A percentile compares a stretch with the other conserved stretches of the same genome.
These are phyloP conservation scores for Spinus olivaceus DNA, from an alignment of 2,797 vertebrate species.

Conservation along the genomic window DNA sequence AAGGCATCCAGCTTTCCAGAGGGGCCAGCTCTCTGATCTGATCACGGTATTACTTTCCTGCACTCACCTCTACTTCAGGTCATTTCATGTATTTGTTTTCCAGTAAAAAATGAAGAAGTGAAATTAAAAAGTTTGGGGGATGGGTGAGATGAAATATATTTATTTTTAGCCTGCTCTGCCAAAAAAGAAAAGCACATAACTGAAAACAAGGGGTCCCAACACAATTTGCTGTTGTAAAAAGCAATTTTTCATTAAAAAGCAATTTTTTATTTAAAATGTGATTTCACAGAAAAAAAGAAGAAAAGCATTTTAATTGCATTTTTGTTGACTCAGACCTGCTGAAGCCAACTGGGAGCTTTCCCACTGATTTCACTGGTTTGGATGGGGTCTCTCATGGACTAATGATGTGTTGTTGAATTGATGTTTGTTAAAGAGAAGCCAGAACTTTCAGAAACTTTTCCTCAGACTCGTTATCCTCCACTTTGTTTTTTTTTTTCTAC, in stretches of 20 bases:
- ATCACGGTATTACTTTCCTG: not conserved
- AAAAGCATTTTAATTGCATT: not conserved
- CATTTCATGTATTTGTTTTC: not conserved
- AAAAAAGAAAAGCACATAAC: not conserved
- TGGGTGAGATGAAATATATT: not conserved
- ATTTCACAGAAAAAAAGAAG: not conserved
- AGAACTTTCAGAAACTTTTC: constrained; percentile 24
- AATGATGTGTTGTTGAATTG: not conserved
- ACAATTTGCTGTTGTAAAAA: not conserved
- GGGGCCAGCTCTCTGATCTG: not conserved
- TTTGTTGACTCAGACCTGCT: constrained; percentile 27
- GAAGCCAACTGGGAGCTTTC: constrained; percentile 43
- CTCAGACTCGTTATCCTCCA: not conserved
- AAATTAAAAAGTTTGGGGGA: not conserved
- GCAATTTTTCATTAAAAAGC: not conserved
- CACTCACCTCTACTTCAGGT: not conserved
- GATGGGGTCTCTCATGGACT: not conserved
- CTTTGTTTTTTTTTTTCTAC: not conserved
- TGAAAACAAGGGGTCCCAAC: not conserved
- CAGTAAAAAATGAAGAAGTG: not conserved
- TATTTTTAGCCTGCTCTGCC: not conserved
- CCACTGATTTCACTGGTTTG: constrained; percentile 42
- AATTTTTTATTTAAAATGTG: not conserved
- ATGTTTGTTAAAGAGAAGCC: constrained; percentile 22
- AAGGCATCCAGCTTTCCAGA: not conserved